phyloP scores from a whole-genome alignment of 2,113 vertebrate genomes.

The Apaloderma vittatum region DNA sequence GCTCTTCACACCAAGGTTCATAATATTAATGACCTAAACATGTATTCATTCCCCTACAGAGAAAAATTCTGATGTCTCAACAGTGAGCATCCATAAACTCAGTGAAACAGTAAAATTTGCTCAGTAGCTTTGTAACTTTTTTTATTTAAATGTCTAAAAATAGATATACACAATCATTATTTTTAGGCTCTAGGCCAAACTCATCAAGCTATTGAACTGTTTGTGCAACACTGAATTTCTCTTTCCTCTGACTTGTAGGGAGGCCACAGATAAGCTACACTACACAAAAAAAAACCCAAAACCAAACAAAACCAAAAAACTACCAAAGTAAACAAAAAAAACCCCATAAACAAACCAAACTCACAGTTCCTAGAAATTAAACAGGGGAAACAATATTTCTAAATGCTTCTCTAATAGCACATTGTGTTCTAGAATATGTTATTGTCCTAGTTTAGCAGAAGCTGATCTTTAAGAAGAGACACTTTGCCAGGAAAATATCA shows the following conservation, averaged over 20 bases:
- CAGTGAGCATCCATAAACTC: neutral
- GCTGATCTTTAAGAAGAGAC: neutral
- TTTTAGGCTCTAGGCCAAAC: neutral
- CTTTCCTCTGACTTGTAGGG: neutral
- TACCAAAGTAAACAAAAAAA: too few relatives aligned
- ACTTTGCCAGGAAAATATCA: neutral
- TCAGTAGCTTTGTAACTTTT: neutral
- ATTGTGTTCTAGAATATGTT: neutral
- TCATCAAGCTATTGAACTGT: neutral
- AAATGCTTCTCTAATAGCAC: neutral
- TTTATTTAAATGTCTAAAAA: neutral
- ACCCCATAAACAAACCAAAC: accelerated
- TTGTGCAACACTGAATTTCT: neutral
- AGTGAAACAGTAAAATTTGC: neutral
- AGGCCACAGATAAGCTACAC: neutral
- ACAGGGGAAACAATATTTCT: neutral
- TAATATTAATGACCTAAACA: neutral
- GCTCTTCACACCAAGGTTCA: neutral
- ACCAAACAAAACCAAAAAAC: too few relatives aligned
- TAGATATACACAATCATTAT: neutral
- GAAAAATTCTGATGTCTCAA: neutral
- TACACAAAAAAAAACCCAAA: neutral
- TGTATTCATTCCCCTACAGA: neutral
- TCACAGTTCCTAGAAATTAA: neutral
- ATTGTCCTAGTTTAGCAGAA: neutral